A percentile compares a stretch with the other conserved stretches of the same genome.
phyloP scores from a whole-genome alignment of 2,113 vertebrate species.

The Dunckerocampus dactyliophorus region DNA sequence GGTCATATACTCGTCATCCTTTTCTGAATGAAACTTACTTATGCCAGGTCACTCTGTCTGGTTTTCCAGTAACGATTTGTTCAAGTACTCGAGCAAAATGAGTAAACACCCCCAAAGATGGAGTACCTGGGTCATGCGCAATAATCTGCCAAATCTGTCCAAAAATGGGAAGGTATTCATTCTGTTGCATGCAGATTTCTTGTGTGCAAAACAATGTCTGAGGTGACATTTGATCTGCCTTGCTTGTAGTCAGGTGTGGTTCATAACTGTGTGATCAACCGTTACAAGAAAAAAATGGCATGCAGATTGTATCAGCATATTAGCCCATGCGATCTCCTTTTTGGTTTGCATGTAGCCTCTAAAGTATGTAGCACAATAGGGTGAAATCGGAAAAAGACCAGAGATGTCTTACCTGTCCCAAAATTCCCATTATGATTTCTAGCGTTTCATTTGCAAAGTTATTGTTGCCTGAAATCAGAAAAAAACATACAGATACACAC shows the following conservation, averaged over 20 bases:
- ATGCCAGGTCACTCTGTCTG: constrained; percentile 58
- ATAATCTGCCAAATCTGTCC: constrained; percentile 51
- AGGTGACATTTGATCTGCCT: not conserved
- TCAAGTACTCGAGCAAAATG: constrained; percentile 47
- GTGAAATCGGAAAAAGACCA: not conserved
- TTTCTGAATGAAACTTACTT: constrained; percentile 39
- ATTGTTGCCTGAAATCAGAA: constrained; percentile 51
- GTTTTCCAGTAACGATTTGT: constrained; percentile 50
- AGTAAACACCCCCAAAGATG: constrained; percentile 26
- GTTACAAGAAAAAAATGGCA: not conserved
- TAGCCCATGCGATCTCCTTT: not conserved
- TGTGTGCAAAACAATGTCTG: not conserved
- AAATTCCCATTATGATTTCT: constrained; percentile 28
- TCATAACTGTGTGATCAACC: not conserved
- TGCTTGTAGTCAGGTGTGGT: not conserved
- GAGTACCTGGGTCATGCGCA: constrained; percentile 9
- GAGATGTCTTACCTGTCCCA: constrained; percentile 52
- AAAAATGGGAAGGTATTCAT: not conserved
- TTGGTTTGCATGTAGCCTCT: not conserved
- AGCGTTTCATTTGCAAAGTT: constrained; percentile 39
- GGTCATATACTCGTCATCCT: not conserved
- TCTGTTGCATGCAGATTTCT: no score
- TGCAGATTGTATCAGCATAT: not conserved
- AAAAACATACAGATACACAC: constrained; percentile 5
- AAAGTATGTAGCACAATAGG: not conserved